A percentile compares a stretch with the other conserved stretches of the same genome.
These are phyloP conservation scores for Mastomys natalensis DNA, from an alignment of 2,113 vertebrate genomes.

Conservation along the genomic window DNA sequence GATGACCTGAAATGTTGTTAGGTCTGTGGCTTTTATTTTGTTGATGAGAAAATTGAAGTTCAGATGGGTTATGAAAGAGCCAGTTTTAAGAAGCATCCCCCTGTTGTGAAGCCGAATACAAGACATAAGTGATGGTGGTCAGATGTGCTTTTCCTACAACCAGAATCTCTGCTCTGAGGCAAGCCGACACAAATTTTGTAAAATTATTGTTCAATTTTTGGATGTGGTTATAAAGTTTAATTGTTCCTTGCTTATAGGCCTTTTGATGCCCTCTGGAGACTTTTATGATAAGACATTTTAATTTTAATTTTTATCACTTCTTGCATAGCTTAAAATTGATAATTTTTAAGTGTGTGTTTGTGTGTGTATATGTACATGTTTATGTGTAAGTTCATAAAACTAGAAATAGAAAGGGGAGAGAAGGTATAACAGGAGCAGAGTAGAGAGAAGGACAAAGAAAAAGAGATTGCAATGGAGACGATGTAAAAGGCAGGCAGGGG, in stretches of 20 bases:
- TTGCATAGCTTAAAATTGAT: conserved; percentile 3
- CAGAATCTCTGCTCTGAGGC: background rate
- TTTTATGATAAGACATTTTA: conserved; percentile 55
- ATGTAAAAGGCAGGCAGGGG: too few relatives aligned
- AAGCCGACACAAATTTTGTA: background rate
- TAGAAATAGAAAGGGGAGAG: background rate
- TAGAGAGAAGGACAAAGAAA: background rate
- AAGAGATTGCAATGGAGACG: background rate
- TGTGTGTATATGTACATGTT: background rate
- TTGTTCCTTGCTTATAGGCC: background rate
- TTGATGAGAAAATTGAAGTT: background rate
- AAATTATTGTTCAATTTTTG: background rate
- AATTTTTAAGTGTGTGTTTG: background rate
- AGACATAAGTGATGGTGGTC: background rate
- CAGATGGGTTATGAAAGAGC: background rate
- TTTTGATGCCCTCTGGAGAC: conserved; percentile 28
- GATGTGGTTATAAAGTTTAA: conserved; percentile 45
- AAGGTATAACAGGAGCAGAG: too few relatives aligned
- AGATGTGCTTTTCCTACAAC: background rate
- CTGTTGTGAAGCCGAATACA: background rate
- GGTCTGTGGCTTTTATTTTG: background rate
- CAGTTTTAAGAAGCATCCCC: background rate
- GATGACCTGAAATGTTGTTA: background rate
- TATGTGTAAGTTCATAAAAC: background rate
- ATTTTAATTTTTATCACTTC: conserved; percentile 38